Percentiles rank a stretch among this genome's conserved stretches.
Evolutionary conservation across 2,113 vertebrate species (phyloP).

Genomic region (Notothenia coriiceps): DNA sequence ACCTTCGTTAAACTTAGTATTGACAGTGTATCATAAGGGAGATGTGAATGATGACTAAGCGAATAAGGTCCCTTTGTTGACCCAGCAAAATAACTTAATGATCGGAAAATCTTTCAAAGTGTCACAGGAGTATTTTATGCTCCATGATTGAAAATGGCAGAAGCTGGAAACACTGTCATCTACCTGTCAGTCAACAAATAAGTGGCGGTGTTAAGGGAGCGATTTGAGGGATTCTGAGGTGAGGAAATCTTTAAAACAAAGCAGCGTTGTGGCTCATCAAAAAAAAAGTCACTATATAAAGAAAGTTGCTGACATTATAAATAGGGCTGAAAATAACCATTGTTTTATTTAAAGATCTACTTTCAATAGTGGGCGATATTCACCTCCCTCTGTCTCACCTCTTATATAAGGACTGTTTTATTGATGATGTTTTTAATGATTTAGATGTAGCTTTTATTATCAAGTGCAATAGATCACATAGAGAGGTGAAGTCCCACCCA

Average conservation of each 20-base stretch:
- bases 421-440: neutral
- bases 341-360: neutral
- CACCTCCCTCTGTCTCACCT: neutral
- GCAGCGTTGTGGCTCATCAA: slow-evolving; percentile 11
- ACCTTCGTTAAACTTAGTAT: neutral
- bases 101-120: slow-evolving; percentile 30
- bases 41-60: slow-evolving; percentile 3
- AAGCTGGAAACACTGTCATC: slow-evolving; percentile 19
- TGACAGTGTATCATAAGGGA: neutral
- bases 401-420: neutral
- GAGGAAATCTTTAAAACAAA: slow-evolving; percentile 44
- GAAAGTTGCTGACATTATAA: neutral
- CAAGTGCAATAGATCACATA: neutral
- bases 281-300: neutral
- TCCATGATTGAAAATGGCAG: slow-evolving; percentile 35
- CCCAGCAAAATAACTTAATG: slow-evolving; percentile 30
- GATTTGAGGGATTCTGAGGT: slow-evolving; percentile 22
- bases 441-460: neutral
- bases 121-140: slow-evolving; percentile 22
- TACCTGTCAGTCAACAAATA: slow-evolving; percentile 43
- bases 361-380: neutral
- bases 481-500: too few species aligned
- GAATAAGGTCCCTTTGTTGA: neutral
- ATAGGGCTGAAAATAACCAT: neutral
- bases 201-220: slow-evolving; percentile 44